Evolutionary conservation across 2,888 invertebrate genomes (phyloP).

Genomic region (Lacanobia wlatinum): DNA sequence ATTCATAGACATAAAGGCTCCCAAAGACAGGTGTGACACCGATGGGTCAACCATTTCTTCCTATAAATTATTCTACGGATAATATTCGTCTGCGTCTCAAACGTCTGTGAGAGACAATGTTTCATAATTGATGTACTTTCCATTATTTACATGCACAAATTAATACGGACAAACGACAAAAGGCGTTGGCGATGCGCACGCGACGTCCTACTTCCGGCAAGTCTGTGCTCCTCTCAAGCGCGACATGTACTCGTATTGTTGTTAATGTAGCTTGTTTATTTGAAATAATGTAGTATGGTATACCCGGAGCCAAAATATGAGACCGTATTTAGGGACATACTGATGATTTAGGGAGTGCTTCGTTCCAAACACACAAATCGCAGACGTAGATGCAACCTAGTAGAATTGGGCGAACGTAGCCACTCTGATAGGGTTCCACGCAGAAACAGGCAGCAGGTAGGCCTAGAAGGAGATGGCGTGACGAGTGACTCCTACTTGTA

Average conservation of each 20-base stretch:
- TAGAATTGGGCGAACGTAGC: background rate
- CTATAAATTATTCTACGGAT: background rate
- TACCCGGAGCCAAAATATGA: background rate
- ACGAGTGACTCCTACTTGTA: background rate
- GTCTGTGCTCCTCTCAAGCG: conserved; percentile 76
- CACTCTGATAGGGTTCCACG: background rate
- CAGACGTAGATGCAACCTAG: background rate
- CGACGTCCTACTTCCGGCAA: conserved; percentile 80
- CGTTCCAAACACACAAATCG: background rate
- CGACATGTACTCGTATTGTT: conserved; percentile 66
- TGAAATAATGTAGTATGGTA: conserved; percentile 3
- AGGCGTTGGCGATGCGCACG: conserved; percentile 73
- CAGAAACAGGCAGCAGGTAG: background rate
- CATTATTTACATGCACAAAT: conserved; percentile 73
- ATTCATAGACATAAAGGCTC: background rate
- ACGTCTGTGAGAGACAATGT: background rate
- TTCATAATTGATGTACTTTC: conserved; percentile 69
- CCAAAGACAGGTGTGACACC: background rate
- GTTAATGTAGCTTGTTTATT: conserved; percentile 32
- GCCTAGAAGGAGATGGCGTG: background rate
- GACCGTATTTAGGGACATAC: background rate
- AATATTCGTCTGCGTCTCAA: background rate
- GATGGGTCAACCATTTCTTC: background rate
- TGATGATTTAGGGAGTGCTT: background rate
- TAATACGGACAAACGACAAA: conserved; percentile 66